Evolutionary conservation across 2,888 invertebrate genomes (phyloP).

Genomic region (Dryococelus australis): DNA sequence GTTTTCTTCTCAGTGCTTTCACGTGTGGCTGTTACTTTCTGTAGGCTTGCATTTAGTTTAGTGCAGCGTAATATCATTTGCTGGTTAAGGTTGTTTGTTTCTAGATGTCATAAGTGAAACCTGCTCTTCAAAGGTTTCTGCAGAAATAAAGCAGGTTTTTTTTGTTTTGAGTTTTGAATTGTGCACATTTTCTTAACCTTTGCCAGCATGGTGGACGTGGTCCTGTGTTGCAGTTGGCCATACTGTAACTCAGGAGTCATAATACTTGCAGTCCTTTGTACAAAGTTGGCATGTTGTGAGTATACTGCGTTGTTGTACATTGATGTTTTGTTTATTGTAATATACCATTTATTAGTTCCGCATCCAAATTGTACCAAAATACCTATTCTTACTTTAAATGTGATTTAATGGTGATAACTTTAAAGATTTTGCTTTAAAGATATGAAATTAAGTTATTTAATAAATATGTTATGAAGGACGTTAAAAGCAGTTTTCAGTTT

Average conservation of each 20-base stretch:
- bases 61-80: background rate
- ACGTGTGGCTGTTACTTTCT: too few relatives aligned
- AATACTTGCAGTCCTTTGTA: constrained; percentile 3
- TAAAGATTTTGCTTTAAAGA: background rate
- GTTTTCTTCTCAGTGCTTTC: too few relatives aligned
- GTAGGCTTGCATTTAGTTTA: background rate
- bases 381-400: background rate
- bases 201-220: background rate
- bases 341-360: background rate
- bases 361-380: background rate
- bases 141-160: background rate
- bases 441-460: background rate
- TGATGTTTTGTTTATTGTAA: background rate
- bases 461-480: background rate
- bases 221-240: background rate
- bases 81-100: background rate
- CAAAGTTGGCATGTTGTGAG: background rate
- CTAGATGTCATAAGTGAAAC: background rate
- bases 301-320: background rate
- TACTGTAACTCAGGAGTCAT: background rate
- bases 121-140: background rate
- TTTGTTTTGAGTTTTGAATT: background rate
- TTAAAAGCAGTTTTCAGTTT: background rate
- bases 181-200: background rate
- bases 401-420: background rate